Base-by-base conservation (phyloP, 2,797 vertebrate genomes). In the Melanotaenia parkinsoni region DNA sequence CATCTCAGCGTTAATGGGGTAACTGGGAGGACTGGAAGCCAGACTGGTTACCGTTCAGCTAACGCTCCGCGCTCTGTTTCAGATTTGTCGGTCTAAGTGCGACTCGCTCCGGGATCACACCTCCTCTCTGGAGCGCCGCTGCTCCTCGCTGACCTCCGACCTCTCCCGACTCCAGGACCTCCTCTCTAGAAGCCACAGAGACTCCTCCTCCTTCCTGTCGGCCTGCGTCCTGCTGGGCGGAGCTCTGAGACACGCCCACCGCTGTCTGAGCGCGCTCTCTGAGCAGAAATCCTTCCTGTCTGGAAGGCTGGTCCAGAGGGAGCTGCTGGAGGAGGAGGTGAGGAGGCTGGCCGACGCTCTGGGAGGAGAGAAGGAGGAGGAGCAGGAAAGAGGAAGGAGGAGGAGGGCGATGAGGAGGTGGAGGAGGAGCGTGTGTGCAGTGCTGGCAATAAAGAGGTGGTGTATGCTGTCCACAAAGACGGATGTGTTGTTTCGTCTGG, bases 301-400 rank as follows among this genome's bases (percentile, higher is more conserved):
- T n/a, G 16, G 58, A 0, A 71, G 67, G 0, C 74, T 91, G 70
- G 58, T 3, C 0, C 67, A 79, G 47, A 37, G 22, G 45, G 82
- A 90, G 80, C 64, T 0, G 53, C 82, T 92, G 77, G 90, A 89
- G 74, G 70, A 72, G 76, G 86, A 90, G 78, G 88, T 91, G 72
- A 76, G 81, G 79, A 77, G 70, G 43, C 80, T 93, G 74, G 86
- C 60, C 0, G 33, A 24, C 0, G 91, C 92, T 4, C 80, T 92
- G 70, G 85, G 64, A 9, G 86, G 78, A 0, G 74, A 79, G 22
- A 67, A 58, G 20, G 74, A 63, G 10, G 58, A 71, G 8, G n/a
- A 33, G 2, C 50, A 57, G 11, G 66, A 16, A 13, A 62, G 1
- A 3, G 0, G 30, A 4, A 28, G 38, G 10, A 60, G 37, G 14